A percentile compares a stretch with the other conserved stretches of the same genome.
phyloP scores from a whole-genome alignment of 2,797 vertebrate species.

The Streptopelia turtur region DNA sequence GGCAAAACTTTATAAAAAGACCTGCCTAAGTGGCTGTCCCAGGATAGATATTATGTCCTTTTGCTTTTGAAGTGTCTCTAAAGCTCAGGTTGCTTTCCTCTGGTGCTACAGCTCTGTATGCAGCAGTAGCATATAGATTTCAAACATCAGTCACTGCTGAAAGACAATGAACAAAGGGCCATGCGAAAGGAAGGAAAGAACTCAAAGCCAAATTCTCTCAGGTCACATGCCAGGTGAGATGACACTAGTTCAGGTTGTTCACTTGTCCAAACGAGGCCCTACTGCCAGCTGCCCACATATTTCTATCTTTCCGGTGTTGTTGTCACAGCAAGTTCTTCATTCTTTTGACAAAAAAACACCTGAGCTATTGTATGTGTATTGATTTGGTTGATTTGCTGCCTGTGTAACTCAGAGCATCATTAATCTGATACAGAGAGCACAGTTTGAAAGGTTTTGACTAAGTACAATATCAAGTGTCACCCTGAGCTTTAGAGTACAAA shows the following conservation, averaged over 20 bases:
- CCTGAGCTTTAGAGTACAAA: slow-evolving; percentile 48
- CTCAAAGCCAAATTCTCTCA: slow-evolving; percentile 50
- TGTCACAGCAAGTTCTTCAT: slow-evolving; percentile 73
- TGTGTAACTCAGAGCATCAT: slow-evolving; percentile 64
- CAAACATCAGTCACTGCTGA: slow-evolving; percentile 25
- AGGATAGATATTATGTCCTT: not conserved
- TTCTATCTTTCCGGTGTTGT: slow-evolving; percentile 43
- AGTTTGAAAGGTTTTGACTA: slow-evolving; percentile 62
- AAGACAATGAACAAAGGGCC: slow-evolving; percentile 65
- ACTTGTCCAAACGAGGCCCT: slow-evolving; percentile 40
- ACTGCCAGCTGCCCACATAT: slow-evolving; percentile 69
- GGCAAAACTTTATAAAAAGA: not conserved
- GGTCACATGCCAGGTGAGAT: slow-evolving; percentile 65
- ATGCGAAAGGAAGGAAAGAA: slow-evolving; percentile 44
- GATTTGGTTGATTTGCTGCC: slow-evolving; percentile 72
- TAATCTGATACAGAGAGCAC: slow-evolving; percentile 63
- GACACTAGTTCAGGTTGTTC: slow-evolving; percentile 52
- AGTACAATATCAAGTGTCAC: slow-evolving; percentile 61
- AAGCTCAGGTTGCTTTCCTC: slow-evolving; percentile 27
- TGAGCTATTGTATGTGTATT: slow-evolving; percentile 62
- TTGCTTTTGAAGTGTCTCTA: slow-evolving; percentile 1
- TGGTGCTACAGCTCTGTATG: not conserved
- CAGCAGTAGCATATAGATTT: slow-evolving; percentile 29
- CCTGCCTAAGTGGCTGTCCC: not conserved
- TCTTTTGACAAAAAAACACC: slow-evolving; percentile 59